phyloP scores from a whole-genome alignment of 2,888 invertebrate genomes.

The Orchesellides sinensis region DNA sequence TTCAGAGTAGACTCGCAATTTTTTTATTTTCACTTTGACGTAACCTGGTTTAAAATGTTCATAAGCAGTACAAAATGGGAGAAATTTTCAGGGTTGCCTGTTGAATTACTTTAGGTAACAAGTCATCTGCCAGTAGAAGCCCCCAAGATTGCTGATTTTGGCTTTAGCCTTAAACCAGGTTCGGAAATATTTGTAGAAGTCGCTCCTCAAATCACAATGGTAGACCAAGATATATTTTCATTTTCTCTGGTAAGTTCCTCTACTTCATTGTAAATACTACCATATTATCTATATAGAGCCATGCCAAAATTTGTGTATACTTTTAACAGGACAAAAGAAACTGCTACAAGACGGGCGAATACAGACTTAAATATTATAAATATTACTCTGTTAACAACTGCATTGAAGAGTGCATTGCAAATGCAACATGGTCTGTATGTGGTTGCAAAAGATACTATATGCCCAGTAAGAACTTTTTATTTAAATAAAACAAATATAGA shows the following conservation, averaged over 20 bases:
- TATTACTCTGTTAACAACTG: conserved; percentile 71
- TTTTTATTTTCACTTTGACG: too few species aligned
- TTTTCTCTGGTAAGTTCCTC: conserved; percentile 65
- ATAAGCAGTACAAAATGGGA: too few species aligned
- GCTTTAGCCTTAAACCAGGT: conserved; percentile 61
- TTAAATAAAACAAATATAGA: not conserved
- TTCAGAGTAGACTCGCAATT: conserved; percentile 59
- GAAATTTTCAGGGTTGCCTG: too few species aligned
- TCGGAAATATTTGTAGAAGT: conserved; percentile 70
- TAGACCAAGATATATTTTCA: conserved; percentile 53
- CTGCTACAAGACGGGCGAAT: conserved; percentile 68
- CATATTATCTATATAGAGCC: too few species aligned
- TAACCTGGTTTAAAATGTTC: too few species aligned
- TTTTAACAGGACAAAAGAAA: conserved; percentile 61
- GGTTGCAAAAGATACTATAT: conserved; percentile 71
- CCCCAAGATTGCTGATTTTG: conserved; percentile 64
- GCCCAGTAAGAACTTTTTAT: conserved; percentile 64
- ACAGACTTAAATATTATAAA: conserved; percentile 57
- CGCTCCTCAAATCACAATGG: conserved; percentile 66
- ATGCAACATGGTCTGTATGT: conserved; percentile 56
- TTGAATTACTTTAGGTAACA: conserved; percentile 23
- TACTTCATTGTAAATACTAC: not conserved
- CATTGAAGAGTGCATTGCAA: conserved; percentile 71
- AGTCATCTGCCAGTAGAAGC: conserved; percentile 39
- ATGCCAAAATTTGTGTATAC: not conserved